Evolutionary conservation across 2,797 vertebrate species (phyloP), one percentile per base, ranked within the genome.

Genomic region (Streptopelia turtur): DNA sequence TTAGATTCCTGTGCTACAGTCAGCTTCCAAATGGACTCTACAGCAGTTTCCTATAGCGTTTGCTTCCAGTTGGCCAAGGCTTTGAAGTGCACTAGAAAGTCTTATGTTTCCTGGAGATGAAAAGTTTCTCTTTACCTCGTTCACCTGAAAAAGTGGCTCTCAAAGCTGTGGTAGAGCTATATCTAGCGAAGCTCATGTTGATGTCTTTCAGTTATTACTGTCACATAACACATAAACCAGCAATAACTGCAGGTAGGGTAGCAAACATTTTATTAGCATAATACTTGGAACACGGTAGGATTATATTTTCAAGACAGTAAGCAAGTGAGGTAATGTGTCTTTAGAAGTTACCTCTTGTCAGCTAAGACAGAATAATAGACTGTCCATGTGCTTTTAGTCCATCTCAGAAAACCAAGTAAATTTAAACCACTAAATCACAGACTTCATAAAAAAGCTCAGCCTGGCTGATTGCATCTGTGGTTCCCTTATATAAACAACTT

Each of bases 51-150:
- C 60, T 68, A 14, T 18, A 49, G 68, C 9, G 23, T 60, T 55
- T 75, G 81, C 39, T 93, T 93, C 88, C 94, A 90, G 64, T 0
- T 95, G 93, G 94, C 87, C 76, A 63, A 63, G 50, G 47, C 83
- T 83, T 74, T 16, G 11, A 60, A 85, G 56, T 35, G 33, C 86
- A 49, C 81, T 90, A 25, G 81, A 59, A 93, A 86, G 71, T 22
- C 22, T 79, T 35, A 4, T 3, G 6, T 45, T 92, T 94, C 88
- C 63, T 89, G 60, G 83, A 91, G 89, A 68, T 55, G 30, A 35
- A 53, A 87, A 70, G 69, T 87, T 82, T 79, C 33, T 88, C 65
- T 66, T 88, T 49, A 50, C 52, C 70, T 69, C 61, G 41, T 63
- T 91, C 83, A 60, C 35, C 52, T 50, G 20, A 75, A 56, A 25